Evolutionary conservation across 1,140 invertebrate genomes (phyloP).

Genomic region (Cotesia chilonis): DNA sequence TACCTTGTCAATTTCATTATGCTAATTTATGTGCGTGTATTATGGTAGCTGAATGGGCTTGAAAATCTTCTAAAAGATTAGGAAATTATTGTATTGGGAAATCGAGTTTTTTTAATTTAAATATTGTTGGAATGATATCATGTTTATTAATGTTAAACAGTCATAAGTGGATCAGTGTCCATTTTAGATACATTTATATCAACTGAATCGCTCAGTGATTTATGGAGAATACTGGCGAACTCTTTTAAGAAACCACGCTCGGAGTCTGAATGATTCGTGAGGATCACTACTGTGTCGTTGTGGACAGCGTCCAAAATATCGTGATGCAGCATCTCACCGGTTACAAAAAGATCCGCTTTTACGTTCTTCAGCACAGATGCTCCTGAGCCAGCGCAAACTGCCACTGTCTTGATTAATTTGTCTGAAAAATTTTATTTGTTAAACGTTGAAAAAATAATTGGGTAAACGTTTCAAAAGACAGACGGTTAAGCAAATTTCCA

Average conservation of each 20-base stretch:
- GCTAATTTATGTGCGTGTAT: constrained; percentile 8
- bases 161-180: constrained; percentile 78
- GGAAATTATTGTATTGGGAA: constrained; percentile 10
- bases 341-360: constrained; percentile 84
- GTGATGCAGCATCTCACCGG: constrained; percentile 96
- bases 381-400: constrained; percentile 92
- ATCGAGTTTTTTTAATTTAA: background rate
- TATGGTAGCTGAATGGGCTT: background rate
- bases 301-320: constrained; percentile 89
- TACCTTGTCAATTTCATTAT: background rate
- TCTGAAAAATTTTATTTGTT: constrained; percentile 53
- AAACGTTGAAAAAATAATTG: too few species aligned
- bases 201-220: constrained; percentile 68
- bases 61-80: background rate
- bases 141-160: constrained; percentile 56
- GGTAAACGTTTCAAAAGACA: too few species aligned
- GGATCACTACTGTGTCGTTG: constrained; percentile 79
- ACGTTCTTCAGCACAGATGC: constrained; percentile 76
- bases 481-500: too few species aligned
- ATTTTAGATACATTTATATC: constrained; percentile 75
- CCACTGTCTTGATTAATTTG: constrained; percentile 71
- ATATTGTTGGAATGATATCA: background rate
- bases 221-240: constrained; percentile 68
- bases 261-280: constrained; percentile 95
- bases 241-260: constrained; percentile 85